These are phyloP conservation scores for Aptenodytes patagonicus DNA, from an alignment of 2,113 vertebrate genomes.

Conservation along the genomic window DNA sequence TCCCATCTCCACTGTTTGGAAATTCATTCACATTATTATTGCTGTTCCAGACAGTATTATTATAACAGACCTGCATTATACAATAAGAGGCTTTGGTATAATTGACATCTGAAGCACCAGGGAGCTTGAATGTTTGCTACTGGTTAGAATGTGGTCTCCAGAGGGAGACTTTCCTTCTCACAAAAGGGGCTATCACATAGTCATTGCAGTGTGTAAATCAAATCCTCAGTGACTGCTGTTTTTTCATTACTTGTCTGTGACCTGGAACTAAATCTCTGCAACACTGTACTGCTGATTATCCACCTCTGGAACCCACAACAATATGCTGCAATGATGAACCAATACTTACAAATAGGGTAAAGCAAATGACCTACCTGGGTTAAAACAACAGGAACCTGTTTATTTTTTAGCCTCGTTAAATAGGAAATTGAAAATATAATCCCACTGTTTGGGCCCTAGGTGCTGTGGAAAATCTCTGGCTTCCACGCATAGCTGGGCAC, in stretches of 20 bases:
- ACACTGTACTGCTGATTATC: background rate
- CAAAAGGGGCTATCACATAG: conserved; percentile 15
- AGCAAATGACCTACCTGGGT: background rate
- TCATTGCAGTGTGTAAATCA: conserved; percentile 35
- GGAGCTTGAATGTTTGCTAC: conserved; percentile 14
- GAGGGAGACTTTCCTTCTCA: conserved; percentile 12
- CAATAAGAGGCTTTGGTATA: conserved; percentile 62
- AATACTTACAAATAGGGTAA: background rate
- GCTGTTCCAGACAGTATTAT: conserved; percentile 39
- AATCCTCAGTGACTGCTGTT: conserved; percentile 13
- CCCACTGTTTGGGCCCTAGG: background rate
- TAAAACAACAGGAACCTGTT: background rate
- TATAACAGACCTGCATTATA: conserved; percentile 43
- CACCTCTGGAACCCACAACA: background rate
- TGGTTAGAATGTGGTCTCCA: conserved; percentile 3
- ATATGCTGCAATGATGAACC: background rate
- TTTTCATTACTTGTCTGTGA: conserved; percentile 36
- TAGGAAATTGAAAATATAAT: background rate
- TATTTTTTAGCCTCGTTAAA: background rate
- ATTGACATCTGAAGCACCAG: conserved; percentile 52
- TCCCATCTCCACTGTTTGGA: conserved; percentile 42
- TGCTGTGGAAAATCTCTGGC: background rate
- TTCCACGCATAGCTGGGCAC: background rate
- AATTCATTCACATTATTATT: conserved; percentile 55
- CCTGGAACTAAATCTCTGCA: conserved; percentile 30